These are phyloP conservation scores for Gasterosteus aculeatus DNA, from an alignment of 2,113 vertebrate species.

Conservation along the genomic window DNA sequence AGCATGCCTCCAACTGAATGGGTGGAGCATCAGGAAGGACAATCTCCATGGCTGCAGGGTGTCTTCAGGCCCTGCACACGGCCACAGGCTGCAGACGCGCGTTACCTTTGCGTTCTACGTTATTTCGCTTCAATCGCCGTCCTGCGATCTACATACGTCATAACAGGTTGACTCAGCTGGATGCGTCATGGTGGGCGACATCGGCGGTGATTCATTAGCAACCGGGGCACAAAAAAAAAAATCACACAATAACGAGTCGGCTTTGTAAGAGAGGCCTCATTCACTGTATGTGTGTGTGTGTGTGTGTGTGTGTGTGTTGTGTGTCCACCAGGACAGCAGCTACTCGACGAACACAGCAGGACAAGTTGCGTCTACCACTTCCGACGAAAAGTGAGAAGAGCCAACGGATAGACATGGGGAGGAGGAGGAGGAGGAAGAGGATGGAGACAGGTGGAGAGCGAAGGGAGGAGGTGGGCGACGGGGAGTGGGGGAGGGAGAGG, in stretches of 20 bases:
- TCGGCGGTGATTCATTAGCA: neutral
- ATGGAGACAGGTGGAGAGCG: slow-evolving; percentile 56
- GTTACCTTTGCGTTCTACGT: neutral
- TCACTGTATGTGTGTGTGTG: neutral
- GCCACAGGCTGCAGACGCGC: neutral
- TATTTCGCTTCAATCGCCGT: neutral
- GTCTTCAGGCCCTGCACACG: neutral
- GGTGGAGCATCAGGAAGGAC: neutral
- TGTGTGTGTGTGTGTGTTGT: neutral
- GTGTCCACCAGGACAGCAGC: neutral
- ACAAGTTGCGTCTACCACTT: slow-evolving; percentile 40
- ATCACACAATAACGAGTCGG: neutral
- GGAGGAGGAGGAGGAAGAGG: slow-evolving; percentile 29
- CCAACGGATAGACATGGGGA: slow-evolving; percentile 34
- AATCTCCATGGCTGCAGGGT: neutral
- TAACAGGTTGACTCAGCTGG: slow-evolving; percentile 3
- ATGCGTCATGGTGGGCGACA: neutral
- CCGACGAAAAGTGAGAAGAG: slow-evolving; percentile 31
- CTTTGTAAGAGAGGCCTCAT: neutral
- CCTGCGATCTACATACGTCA: neutral
- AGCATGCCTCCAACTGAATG: neutral
- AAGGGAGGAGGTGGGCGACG: slow-evolving; percentile 1
- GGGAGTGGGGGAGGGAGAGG: slow-evolving; percentile 20
- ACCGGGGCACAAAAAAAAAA: neutral
- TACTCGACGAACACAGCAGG: neutral